Evolutionary conservation across 2,113 vertebrate genomes (phyloP).

Genomic region (Corythornis vintsioides): DNA sequence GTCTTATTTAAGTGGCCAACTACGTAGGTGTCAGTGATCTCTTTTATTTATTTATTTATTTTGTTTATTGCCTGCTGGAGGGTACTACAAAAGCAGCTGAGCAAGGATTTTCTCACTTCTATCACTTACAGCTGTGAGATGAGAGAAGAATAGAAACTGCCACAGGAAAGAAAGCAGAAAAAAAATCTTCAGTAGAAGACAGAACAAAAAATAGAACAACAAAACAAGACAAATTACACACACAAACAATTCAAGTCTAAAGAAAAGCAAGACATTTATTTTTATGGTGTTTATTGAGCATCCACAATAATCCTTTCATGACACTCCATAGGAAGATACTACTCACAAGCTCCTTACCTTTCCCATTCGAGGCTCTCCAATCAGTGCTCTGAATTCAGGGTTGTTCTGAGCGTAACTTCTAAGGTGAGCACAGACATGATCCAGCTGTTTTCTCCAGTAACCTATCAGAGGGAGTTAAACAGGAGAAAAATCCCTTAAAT

Average conservation of each 20-base stretch:
- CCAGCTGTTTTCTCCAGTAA: conserved; percentile 95
- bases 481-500: neutral
- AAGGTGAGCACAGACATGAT: conserved; percentile 92
- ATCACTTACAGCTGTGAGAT: neutral
- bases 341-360: conserved; percentile 75
- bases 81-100: neutral
- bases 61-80: neutral
- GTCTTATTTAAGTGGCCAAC: neutral
- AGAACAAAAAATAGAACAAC: neutral
- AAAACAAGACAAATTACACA: neutral
- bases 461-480: conserved; percentile 74
- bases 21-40: neutral
- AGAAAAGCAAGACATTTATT: neutral
- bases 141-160: neutral
- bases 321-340: neutral
- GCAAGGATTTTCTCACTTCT: neutral
- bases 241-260: neutral
- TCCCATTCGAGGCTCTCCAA: conserved; percentile 93
- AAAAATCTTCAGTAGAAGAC: neutral
- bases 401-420: conserved; percentile 91
- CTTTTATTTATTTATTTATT: neutral
- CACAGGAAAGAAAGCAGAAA: neutral
- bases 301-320: neutral
- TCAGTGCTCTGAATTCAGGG: conserved; percentile 85
- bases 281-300: neutral